Evolutionary conservation across 1,140 invertebrate genomes (phyloP).

Genomic region (Ladona fulva): DNA sequence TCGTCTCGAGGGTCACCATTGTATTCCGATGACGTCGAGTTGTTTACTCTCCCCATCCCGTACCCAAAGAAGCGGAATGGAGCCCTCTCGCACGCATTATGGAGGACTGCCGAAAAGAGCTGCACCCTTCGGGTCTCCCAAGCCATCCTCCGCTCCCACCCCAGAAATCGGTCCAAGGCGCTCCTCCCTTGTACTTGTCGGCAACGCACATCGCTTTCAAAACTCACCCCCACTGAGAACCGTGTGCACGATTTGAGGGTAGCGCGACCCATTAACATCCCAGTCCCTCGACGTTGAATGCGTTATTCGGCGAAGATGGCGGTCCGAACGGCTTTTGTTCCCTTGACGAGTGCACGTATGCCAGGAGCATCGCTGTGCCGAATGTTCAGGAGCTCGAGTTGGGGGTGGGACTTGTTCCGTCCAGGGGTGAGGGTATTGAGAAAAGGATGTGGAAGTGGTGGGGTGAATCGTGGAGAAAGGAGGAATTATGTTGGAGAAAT

Average conservation of each 20-base stretch:
- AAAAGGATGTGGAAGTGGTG: too few species aligned
- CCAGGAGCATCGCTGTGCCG: too few species aligned
- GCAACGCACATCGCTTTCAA: too few species aligned
- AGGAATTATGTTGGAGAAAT: too few species aligned
- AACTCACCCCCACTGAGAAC: too few species aligned
- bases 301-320: background rate
- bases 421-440: too few species aligned
- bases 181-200: background rate
- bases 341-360: background rate
- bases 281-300: background rate
- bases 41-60: conserved; percentile 28
- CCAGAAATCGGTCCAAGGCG: background rate
- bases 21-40: conserved; percentile 30
- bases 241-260: background rate
- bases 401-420: too few species aligned
- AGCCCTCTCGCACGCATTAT: too few species aligned
- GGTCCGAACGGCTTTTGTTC: background rate
- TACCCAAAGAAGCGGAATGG: background rate
- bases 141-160: background rate
- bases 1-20: conserved; percentile 28
- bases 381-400: too few species aligned
- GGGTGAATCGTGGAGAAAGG: too few species aligned
- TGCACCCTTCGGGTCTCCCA: background rate
- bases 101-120: background rate
- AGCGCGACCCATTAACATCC: background rate